Evolutionary conservation across 2,113 vertebrate species (phyloP), one percentile per base, ranked within the genome.

Genomic region (Ageneiosus marmoratus): DNA sequence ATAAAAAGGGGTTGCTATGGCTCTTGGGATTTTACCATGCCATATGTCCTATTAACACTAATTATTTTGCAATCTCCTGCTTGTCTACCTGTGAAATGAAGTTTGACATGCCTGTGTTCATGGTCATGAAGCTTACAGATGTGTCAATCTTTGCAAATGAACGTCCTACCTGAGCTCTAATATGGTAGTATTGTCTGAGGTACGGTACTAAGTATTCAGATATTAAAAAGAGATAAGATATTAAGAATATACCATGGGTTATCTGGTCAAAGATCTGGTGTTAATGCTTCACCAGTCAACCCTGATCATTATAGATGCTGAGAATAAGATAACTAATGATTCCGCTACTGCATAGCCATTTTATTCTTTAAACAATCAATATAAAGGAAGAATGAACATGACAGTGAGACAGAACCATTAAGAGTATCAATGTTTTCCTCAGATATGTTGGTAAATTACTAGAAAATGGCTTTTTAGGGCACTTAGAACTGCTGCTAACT

Each of bases 31-130:
- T 86, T 84, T 85, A 81, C 79, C 83, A 41, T 83, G 83, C 85
- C 82, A 91, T 89, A 91, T 93, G 90, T 91, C 91, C 93, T 94
- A 94, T 94, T 94, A 93, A 91, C 89, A 89, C 91, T 93, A 94
- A 94, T 94, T 94, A 94, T 91, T 87, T 89, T 87, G 90, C 91
- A 93, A 93, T 93, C 91, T 91, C 89, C 83, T 83, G 90, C 91
- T 92, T 91, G 92, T 93, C 93, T 94, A 94, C 93, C 93, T 94
- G 92, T 94, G 92, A 94, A 94, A 94, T 93, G 90, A 91, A 90
- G 93, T 94, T 93, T 92, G 93, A 92, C 91, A 93, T 93, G 92
- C 90, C 90, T 92, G 87, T 92, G 89, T 91, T 87, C 93, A 92
- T 89, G 91, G 83, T 90, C 90, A 86, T 77, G 24, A 32, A 63